phyloP scores from a whole-genome alignment of 2,113 vertebrate species.

The Leptodactylus fuscus region DNA sequence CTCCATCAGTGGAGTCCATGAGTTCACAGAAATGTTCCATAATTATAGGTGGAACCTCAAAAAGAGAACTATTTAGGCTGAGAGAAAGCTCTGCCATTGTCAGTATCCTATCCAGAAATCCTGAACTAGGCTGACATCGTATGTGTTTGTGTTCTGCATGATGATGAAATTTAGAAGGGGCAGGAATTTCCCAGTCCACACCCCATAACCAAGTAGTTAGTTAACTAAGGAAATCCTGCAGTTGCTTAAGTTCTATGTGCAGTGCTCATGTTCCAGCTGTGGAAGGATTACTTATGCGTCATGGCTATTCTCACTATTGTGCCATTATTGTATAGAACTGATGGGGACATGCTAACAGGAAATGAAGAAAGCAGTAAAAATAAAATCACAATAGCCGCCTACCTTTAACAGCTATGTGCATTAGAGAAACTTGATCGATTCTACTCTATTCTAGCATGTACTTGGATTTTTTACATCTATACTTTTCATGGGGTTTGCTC shows the following conservation, averaged over 20 bases:
- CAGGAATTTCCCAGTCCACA: slow-evolving; percentile 51
- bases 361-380: neutral
- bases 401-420: neutral
- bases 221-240: slow-evolving; percentile 49
- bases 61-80: slow-evolving; percentile 66
- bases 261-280: neutral
- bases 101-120: neutral
- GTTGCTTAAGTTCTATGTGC: slow-evolving; percentile 25
- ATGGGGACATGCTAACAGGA: neutral
- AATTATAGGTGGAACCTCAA: slow-evolving; percentile 72
- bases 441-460: no score
- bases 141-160: neutral
- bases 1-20: slow-evolving; percentile 75
- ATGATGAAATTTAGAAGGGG: neutral
- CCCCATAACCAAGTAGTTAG: slow-evolving; percentile 29
- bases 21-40: slow-evolving; percentile 73
- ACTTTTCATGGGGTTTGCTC: no score
- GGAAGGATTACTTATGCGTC: no score
- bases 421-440: neutral
- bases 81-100: slow-evolving; percentile 42
- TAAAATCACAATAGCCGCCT: neutral
- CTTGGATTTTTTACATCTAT: no score
- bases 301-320: neutral
- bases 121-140: neutral
- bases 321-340: neutral